Evolutionary conservation across 2,888 invertebrate genomes (phyloP).

Genomic region (Amblyteles armatorius): DNA sequence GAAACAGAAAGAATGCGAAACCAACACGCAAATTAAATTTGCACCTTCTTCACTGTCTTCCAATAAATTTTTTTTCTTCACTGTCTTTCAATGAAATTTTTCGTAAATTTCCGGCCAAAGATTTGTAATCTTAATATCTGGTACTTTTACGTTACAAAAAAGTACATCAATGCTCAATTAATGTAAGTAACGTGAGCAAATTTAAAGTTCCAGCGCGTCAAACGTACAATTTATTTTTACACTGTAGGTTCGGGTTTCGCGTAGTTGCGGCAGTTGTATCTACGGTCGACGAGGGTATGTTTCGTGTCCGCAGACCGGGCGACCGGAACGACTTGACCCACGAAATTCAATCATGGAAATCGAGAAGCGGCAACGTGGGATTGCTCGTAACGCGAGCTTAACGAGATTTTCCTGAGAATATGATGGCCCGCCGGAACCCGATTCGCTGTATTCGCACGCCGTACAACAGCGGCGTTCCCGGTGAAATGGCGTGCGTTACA

Average conservation of each 20-base stretch:
- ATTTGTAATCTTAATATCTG: no score
- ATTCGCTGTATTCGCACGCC: background rate
- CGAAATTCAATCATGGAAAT: conserved; percentile 16
- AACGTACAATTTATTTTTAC: background rate
- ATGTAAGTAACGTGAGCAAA: no score
- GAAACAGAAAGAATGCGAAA: no score
- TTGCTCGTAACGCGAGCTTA: conserved; percentile 19
- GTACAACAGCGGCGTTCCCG: background rate
- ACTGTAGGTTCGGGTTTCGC: background rate
- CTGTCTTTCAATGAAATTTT: no score
- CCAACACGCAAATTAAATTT: no score
- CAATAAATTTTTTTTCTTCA: no score
- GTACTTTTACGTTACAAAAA: no score
- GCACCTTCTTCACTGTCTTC: no score
- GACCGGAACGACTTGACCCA: conserved; percentile 1
- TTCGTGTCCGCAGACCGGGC: background rate
- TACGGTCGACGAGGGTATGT: background rate
- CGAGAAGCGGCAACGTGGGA: background rate
- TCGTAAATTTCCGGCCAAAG: no score
- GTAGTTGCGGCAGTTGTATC: no score
- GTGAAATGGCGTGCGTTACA: background rate
- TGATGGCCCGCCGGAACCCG: background rate
- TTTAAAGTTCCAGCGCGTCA: no score
- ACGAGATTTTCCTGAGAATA: conserved; percentile 17
- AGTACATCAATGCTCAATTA: no score